These are phyloP conservation scores for Drosophila lini DNA, from an alignment of 1,140 invertebrate genomes.

Conservation along the genomic window DNA sequence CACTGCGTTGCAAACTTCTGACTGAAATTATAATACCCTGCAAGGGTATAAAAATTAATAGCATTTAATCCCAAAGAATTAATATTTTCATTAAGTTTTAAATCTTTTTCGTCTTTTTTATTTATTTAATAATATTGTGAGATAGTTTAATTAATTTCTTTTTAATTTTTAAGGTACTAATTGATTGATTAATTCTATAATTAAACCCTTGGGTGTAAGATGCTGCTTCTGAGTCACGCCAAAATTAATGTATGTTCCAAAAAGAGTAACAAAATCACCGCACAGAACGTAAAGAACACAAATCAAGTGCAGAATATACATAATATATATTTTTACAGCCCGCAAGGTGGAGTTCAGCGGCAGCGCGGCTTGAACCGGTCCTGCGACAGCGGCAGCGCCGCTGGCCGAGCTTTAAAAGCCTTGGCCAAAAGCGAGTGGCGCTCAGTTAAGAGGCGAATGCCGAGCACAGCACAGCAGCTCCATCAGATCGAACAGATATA, in stretches of 20 bases:
- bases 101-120: not conserved
- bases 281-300: slow-evolving; percentile 29
- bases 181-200: not conserved
- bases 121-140: not conserved
- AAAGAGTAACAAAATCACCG: slow-evolving; percentile 25
- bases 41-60: too few species aligned
- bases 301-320: slow-evolving; percentile 27
- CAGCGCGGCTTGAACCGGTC: slow-evolving; percentile 65
- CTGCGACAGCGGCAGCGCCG: slow-evolving; percentile 40
- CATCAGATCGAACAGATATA: not conserved
- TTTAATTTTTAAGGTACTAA: too few species aligned
- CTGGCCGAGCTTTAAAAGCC: slow-evolving; percentile 67
- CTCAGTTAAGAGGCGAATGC: slow-evolving; percentile 62
- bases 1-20: too few species aligned
- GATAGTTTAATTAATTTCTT: not conserved
- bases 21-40: too few species aligned
- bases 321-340: slow-evolving; percentile 20
- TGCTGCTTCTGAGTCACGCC: slow-evolving; percentile 8
- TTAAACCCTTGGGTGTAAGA: not conserved
- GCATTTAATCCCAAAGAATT: not conserved
- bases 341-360: slow-evolving; percentile 17
- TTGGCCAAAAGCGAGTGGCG: slow-evolving; percentile 52
- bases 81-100: not conserved
- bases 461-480: slow-evolving; percentile 46
- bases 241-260: slow-evolving; percentile 10